A percentile compares a stretch with the other conserved stretches of the same genome.
Conservation (phyloP, 2,888 invertebrate species). For the Volucella inflata region DNA sequence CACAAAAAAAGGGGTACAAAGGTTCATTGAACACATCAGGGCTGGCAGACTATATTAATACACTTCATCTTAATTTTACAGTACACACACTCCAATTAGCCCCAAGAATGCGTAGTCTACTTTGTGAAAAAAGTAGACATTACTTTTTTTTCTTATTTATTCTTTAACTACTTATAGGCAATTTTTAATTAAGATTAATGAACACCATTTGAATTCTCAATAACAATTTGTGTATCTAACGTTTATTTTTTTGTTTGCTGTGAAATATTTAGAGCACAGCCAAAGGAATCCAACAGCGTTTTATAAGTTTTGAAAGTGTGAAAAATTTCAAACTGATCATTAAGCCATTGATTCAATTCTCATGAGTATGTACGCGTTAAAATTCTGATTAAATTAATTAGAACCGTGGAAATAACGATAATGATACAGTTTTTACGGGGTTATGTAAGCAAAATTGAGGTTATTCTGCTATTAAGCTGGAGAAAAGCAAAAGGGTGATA, state of each 20-base stretch:
- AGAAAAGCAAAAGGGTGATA: too few species aligned
- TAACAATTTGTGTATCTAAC: conserved; percentile 34
- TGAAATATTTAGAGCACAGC: conserved; percentile 13
- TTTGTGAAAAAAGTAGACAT: conserved; percentile 40
- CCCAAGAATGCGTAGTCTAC: conserved; percentile 20
- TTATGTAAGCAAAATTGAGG: conserved; percentile 10
- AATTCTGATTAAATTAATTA: conserved; percentile 52
- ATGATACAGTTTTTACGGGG: conserved; percentile 28
- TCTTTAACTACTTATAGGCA: conserved; percentile 57
- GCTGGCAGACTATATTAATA: not conserved
- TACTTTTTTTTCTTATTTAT: conserved; percentile 22
- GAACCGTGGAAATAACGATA: conserved; percentile 18
- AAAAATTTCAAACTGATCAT: conserved; percentile 5
- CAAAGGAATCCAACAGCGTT: not conserved
- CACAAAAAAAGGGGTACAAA: conserved; percentile 15
- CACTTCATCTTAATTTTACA: conserved; percentile 45
- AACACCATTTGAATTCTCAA: conserved; percentile 62
- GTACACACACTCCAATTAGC: conserved; percentile 42
- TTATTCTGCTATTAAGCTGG: too few species aligned
- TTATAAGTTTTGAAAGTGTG: conserved; percentile 12
- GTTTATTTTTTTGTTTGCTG: not conserved
- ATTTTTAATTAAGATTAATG: conserved; percentile 74
- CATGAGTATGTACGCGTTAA: conserved; percentile 47
- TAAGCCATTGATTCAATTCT: conserved; percentile 31
- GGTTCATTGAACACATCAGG: conserved; percentile 61